Conservation (phyloP, 2,797 vertebrate species). For the Acanthiza pusilla region DNA sequence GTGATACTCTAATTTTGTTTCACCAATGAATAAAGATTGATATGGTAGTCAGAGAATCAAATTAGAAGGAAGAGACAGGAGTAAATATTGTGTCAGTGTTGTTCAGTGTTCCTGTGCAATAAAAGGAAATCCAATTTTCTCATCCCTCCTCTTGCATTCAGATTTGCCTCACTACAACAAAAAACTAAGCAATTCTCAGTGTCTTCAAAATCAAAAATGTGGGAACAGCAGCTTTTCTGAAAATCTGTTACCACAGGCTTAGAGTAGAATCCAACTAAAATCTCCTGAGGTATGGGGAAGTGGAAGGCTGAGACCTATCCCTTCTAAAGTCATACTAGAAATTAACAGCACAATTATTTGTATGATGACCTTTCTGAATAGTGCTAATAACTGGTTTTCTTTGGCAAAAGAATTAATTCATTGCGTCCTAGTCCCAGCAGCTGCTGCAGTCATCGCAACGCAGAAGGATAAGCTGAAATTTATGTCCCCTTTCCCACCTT, state of each 20-base stretch:
- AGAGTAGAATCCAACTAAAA: not conserved
- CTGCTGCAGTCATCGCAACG: not conserved
- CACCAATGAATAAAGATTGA: conserved; percentile 1
- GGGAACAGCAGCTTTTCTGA: not conserved
- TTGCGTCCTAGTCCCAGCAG: not conserved
- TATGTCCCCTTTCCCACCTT: not conserved
- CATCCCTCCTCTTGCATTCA: not conserved
- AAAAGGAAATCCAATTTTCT: conserved; percentile 34
- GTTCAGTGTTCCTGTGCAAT: not conserved
- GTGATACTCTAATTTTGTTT: not conserved
- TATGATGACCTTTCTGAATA: not conserved
- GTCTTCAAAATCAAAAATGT: not conserved
- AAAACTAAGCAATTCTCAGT: not conserved
- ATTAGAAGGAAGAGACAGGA: conserved; percentile 14
- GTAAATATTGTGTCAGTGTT: conserved; percentile 19
- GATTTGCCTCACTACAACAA: not conserved
- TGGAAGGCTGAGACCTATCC: not conserved
- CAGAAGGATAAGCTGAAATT: not conserved
- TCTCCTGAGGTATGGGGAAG: not conserved
- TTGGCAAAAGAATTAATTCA: not conserved
- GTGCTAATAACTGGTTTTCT: not conserved
- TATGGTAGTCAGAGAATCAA: not conserved
- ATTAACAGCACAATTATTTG: not conserved
- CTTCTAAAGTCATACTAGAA: not conserved
- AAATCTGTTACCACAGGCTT: not conserved